These are phyloP conservation scores for Cataglyphis cursor DNA, from an alignment of 2,888 invertebrate species.

Conservation along the genomic window DNA sequence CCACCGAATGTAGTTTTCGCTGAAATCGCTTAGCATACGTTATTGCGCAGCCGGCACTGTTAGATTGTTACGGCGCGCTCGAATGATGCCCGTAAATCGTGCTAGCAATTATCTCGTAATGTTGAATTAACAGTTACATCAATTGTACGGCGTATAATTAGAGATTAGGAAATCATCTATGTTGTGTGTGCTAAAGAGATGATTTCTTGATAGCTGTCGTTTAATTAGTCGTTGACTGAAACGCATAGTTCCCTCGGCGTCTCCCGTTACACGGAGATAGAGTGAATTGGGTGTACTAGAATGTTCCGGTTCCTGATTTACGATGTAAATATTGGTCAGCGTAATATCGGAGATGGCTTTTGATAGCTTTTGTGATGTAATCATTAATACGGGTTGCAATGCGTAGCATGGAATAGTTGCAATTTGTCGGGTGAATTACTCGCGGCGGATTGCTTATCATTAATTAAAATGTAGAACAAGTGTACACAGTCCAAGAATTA, in stretches of 20 bases:
- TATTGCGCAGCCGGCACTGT: conserved; percentile 39
- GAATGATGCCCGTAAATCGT: conserved; percentile 33
- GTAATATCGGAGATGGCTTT: conserved; percentile 34
- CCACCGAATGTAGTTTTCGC: conserved; percentile 60
- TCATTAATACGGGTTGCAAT: conserved; percentile 31
- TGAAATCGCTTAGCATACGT: conserved; percentile 55
- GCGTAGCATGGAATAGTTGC: conserved; percentile 13
- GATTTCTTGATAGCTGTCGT: conserved; percentile 37
- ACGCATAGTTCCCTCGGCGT: conserved; percentile 10
- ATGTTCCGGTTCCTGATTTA: conserved; percentile 42
- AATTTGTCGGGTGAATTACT: conserved; percentile 33
- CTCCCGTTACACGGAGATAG: conserved; percentile 8
- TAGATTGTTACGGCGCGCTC: conserved; percentile 19
- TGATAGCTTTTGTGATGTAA: conserved; percentile 44
- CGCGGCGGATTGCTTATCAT: conserved; percentile 12
- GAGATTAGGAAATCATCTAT: conserved; percentile 29
- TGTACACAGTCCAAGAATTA: conserved; percentile 10
- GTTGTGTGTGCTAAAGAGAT: conserved; percentile 26
- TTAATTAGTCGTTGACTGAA: conserved; percentile 44
- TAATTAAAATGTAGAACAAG: conserved; percentile 39
- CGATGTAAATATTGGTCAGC: conserved; percentile 50
- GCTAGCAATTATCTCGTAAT: neutral
- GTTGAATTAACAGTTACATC: conserved; percentile 31
- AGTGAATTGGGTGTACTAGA: conserved; percentile 22
- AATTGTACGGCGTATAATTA: conserved; percentile 27